These are phyloP conservation scores for Taeniopygia guttata DNA, from an alignment of 2,797 vertebrate genomes.

Conservation along the genomic window DNA sequence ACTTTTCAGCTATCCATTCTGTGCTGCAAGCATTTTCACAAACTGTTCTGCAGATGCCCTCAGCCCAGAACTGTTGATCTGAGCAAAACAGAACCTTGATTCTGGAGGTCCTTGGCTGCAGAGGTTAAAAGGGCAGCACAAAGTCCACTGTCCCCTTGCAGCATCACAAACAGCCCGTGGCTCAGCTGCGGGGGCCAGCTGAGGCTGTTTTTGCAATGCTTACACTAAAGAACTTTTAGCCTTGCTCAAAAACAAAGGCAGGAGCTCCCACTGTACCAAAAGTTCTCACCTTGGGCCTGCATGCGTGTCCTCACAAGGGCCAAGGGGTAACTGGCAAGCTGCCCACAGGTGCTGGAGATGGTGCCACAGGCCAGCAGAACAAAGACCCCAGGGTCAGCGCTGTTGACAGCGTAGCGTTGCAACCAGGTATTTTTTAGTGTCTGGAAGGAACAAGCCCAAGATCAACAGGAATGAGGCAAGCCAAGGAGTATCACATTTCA, in stretches of 20 bases:
- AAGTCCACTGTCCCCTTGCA: slow-evolving; percentile 3
- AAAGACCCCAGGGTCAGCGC: slow-evolving; percentile 90
- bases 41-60: neutral
- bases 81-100: neutral
- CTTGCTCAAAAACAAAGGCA: neutral
- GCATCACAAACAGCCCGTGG: neutral
- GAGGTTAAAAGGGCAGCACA: neutral
- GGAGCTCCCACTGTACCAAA: neutral
- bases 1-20: neutral
- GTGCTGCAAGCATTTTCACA: neutral
- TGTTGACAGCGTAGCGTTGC: slow-evolving; percentile 88
- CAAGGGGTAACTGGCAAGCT: slow-evolving; percentile 92
- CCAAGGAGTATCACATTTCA: neutral
- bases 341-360: slow-evolving; percentile 94
- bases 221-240: neutral
- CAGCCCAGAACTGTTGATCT: neutral
- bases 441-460: slow-evolving; percentile 63
- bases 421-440: slow-evolving; percentile 94
- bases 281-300: slow-evolving; percentile 91
- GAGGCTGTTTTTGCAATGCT: neutral
- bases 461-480: neutral
- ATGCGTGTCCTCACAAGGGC: slow-evolving; percentile 96
- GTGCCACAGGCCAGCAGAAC: slow-evolving; percentile 95
- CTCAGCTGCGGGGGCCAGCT: neutral
- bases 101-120: neutral